Base-by-base conservation (phyloP, 2,113 vertebrate species). In the Ciconia stormi region DNA sequence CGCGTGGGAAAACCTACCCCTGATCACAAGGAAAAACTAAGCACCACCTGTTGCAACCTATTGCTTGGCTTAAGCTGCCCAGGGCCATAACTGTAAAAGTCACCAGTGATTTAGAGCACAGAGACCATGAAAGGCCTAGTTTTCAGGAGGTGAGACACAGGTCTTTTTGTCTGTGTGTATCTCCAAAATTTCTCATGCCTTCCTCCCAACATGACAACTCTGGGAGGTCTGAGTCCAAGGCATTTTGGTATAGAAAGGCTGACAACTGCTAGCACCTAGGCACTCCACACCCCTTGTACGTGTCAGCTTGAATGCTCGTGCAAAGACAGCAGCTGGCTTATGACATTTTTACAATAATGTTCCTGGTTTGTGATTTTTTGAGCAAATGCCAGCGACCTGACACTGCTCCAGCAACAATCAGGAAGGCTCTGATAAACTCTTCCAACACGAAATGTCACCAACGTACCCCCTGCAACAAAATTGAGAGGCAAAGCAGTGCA, bases 281-380 rank as follows among this genome's bases (percentile, higher is more conserved):
- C 34, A 67, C 47, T 69, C 49, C 47, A 17, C 2, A 0, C 4
- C 19, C 11, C 40, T 62, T 0, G 0, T 5, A 38, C 13, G 7
- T 17, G 4, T 36, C 44, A 55, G 15, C 25, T 15, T 46, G 22
- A 79, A 26, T 14, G 38, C 10, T 89, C 34, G 22, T 8, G 34
- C 40, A 77, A 66, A 72, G 21, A 16, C 34, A 71, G 16, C 40
- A 34, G 19, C 14, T 82, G 49, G 4, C 40, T 91, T 78, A 78
- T 78, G 61, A 53, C 10, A 14, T 52, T 46, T 73, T 56, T 55
- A 90, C 34, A 40, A 13, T 62, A 40, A 67, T 6, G 7, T 47
- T 65, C 32, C 77, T 66, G n/a, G 13, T 36, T 61, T 61, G 29
- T 50, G 53, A 52, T 62, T 69, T 72, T 49, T 34, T 73, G n/a